A percentile compares a stretch with the other conserved stretches of the same genome.
These are phyloP conservation scores for Nipponacmea schrenckii DNA, from an alignment of 2,888 invertebrate genomes.

Conservation along the genomic window DNA sequence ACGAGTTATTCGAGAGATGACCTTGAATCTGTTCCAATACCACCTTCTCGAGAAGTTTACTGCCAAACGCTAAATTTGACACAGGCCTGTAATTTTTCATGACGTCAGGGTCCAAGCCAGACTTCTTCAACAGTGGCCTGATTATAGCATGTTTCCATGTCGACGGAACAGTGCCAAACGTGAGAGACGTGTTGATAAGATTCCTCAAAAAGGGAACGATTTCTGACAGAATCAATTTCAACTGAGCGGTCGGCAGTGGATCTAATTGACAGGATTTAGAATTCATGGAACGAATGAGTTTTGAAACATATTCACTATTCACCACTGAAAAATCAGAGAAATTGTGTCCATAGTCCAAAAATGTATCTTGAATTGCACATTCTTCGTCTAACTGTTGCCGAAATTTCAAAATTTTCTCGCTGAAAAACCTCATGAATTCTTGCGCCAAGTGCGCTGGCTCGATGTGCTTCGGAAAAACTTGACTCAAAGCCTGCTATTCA, in stretches of 20 bases:
- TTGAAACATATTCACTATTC: too few relatives aligned
- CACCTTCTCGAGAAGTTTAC: not conserved
- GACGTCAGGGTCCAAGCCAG: too few relatives aligned
- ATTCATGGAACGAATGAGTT: too few relatives aligned
- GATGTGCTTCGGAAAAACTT: not conserved
- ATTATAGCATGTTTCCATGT: too few relatives aligned
- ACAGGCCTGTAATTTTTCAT: too few relatives aligned
- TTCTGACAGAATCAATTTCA: not conserved
- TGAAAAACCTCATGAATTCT: not conserved
- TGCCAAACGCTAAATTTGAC: not conserved
- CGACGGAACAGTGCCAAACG: not conserved
- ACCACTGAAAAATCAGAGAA: too few relatives aligned
- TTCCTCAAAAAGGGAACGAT: not conserved
- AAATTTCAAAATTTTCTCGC: not conserved
- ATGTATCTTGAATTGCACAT: too few relatives aligned
- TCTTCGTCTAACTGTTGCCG: too few relatives aligned
- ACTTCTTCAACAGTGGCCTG: too few relatives aligned
- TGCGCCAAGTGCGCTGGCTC: not conserved
- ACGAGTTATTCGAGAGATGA: slow-evolving; percentile 3
- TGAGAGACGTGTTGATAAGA: not conserved
- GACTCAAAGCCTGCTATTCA: not conserved
- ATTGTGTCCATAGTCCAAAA: too few relatives aligned
- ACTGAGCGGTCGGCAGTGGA: too few relatives aligned
- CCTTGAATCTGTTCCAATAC: not conserved
- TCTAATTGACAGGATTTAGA: too few relatives aligned